Base-by-base conservation (phyloP, 2,797 vertebrate genomes). In the Echeneis naucrates region DNA sequence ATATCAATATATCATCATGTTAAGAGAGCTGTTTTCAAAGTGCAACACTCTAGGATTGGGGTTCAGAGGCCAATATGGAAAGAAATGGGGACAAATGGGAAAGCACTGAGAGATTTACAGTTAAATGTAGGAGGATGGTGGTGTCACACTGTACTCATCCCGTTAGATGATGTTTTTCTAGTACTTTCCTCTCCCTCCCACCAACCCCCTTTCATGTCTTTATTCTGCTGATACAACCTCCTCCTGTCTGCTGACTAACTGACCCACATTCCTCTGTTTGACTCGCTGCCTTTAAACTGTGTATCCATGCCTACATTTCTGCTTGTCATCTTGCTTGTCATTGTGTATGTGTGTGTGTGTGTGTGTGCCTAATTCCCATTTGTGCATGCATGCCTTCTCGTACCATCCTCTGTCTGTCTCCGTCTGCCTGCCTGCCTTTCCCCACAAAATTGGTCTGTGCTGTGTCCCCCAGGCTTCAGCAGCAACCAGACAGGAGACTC, bases 171-270 rank as follows among this genome's bases (percentile, higher is more conserved):
- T 87, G 83, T 84, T 88, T 85, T 88, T 86, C 81, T 73, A 50
- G 70, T 81, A 65, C 85, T 86, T 87, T 88, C 72, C 75, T 68
- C 66, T 63, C 81, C 77, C 82, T 81, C 82, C 74, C 74, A 60
- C 83, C 70, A 57, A 52, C 61, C 69, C 70, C 48, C 68, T 62
- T 85, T 81, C 67, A 77, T 81, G 77, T 84, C 84, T 88, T 89
- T 83, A 83, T 92, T 89, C 84, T 87, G 89, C 91, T 92, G 91
- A 91, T 91, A 86, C 89, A 89, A 85, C 87, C 84, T 87, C 92
- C 87, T 87, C 88, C 80, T 35, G 81, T 87, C 91, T 92, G 90
- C 90, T 93, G 92, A 93, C 87, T 91, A 91, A 92, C 87, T 92
- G 92, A 92, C 92, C 90, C 90, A 93, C 87, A 92, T 93, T 91